phyloP scores from a whole-genome alignment of 53 echinoderm and acorn worm species.

The Hippasteria phrygiana region DNA sequence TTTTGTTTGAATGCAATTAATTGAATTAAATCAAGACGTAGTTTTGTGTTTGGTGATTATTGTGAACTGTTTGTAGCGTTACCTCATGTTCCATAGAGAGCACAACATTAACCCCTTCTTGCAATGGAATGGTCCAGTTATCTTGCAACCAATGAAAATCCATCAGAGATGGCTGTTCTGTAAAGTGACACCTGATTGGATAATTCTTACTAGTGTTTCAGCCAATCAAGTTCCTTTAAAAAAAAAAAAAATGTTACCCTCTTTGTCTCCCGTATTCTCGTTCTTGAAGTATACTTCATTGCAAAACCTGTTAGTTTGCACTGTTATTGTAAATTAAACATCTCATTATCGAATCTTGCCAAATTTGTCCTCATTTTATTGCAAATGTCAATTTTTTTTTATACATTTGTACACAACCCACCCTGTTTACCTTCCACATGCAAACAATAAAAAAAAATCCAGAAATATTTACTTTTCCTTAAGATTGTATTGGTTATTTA shows the following conservation, averaged over 20 bases:
- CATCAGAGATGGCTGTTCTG: neutral
- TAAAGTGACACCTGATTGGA: constrained; percentile 10
- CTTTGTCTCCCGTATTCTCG: neutral
- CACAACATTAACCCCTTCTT: neutral
- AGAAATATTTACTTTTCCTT: neutral
- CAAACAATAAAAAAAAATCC: neutral
- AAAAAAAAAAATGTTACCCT: too few species aligned
- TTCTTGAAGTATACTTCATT: neutral
- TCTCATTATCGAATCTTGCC: constrained; percentile 29
- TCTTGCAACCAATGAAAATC: constrained; percentile 20
- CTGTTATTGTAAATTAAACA: neutral
- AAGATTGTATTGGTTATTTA: neutral
- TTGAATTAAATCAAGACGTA: constrained; percentile 4
- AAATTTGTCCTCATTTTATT: neutral
- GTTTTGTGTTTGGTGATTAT: neutral
- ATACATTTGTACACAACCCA: constrained; percentile 1
- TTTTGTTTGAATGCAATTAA: constrained; percentile 48
- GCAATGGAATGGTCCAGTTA: constrained; percentile 15
- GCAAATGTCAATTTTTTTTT: neutral
- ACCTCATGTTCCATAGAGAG: neutral
- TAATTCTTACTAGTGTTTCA: neutral
- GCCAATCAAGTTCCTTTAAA: constrained; percentile 21
- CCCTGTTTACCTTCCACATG: neutral
- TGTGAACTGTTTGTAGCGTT: neutral
- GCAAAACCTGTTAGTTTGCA: neutral